Percentiles rank a stretch among this genome's conserved stretches.
Evolutionary conservation across 2,113 vertebrate genomes (phyloP).

Genomic region (Calyptomena viridis): DNA sequence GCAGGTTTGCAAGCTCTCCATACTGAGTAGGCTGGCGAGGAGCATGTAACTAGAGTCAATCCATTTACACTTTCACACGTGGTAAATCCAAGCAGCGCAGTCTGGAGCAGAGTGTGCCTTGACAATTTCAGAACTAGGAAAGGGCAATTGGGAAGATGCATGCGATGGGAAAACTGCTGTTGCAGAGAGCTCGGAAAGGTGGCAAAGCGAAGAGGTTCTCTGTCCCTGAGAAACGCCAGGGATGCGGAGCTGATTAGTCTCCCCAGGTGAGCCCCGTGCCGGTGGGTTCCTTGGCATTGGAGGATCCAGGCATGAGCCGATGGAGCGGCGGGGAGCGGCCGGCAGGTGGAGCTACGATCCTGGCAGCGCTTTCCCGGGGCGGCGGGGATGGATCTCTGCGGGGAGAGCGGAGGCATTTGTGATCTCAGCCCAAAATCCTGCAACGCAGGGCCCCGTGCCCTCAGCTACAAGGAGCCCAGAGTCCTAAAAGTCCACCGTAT

Average conservation of each 20-base stretch:
- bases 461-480: neutral
- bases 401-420: no score
- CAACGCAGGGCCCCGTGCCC: neutral
- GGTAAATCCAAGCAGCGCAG: neutral
- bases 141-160: no score
- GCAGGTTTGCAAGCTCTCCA: neutral
- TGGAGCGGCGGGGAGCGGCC: neutral
- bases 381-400: fast-evolving
- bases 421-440: neutral
- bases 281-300: fast-evolving
- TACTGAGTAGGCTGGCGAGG: neutral
- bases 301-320: neutral
- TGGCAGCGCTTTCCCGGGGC: fast-evolving
- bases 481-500: neutral
- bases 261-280: fast-evolving
- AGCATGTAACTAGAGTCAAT: neutral
- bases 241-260: neutral
- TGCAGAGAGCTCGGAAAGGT: neutral
- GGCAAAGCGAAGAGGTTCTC: no score
- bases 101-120: neutral
- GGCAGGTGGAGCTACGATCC: neutral
- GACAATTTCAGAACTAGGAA: neutral
- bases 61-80: neutral
- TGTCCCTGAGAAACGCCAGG: neutral
- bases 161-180: fast-evolving